Evolutionary conservation across 1,140 invertebrate genomes (phyloP), one percentile per base, ranked within the genome.

Genomic region (Sitobion miscanthi): DNA sequence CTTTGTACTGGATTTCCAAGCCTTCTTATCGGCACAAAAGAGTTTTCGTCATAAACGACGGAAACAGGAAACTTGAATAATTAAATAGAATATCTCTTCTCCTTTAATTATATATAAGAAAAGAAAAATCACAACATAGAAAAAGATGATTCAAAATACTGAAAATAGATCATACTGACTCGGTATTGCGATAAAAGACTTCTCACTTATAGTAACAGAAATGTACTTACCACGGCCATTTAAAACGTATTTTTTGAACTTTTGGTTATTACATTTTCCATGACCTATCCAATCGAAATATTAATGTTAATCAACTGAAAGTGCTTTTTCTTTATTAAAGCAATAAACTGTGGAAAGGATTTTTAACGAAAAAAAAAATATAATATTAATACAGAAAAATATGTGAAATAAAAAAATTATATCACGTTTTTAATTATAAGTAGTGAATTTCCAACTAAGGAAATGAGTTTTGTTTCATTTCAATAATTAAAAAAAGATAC

Each of bases 361-460:
- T 89, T 42, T 11, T 7, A 11, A 57, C 9, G 52, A 69, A 69
- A 89, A 89, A 89, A 89, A 54, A 38, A 54, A 52, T 17, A 62
- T 25, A 90, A 45, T 35, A 89, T 23, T 20, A 45, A 62, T 77
- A 77, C 17, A 77, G 62, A 77, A n/a, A n/a, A 62, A 62, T 62
- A 90, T 62, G 38, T 2, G n/a, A 42, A 62, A 90, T 45, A 47
- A 45, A 62, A 62, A 69, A 69, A 90, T 45, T 62, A 90, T 69
- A 69, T 90, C 89, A 90, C 54, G 89, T 90, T 90, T 90, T 90
- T 90, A 90, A 90, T 90, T 90, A 90, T 69, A 69, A 69, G 23
- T 69, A 45, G 42, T 90, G 38, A 90, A 57, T 90, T 30, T 90
- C 17, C 23, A 42, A 90, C 35, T 9, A 45, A 90, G 23, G 21